phyloP scores from a whole-genome alignment of 2,797 vertebrate genomes.

The Centroberyx gerrardi region DNA sequence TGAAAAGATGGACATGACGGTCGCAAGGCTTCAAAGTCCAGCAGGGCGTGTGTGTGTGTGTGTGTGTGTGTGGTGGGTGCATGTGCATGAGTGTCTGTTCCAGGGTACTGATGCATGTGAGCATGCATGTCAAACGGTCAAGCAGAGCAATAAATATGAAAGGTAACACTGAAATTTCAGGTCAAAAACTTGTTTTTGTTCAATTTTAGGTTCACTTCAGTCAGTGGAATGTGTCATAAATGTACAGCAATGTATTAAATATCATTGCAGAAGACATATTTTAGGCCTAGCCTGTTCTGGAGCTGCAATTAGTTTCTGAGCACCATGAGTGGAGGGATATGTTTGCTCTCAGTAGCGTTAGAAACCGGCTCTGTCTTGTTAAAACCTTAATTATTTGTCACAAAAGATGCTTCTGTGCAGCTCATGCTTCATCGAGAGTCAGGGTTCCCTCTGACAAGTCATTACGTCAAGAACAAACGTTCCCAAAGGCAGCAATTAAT shows the following conservation, averaged over 20 bases:
- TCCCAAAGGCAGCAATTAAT: conserved; percentile 85
- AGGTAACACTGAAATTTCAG: conserved; percentile 67
- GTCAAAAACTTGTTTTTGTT: conserved; percentile 62
- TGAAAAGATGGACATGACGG: conserved; percentile 85
- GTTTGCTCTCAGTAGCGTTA: conserved; percentile 37
- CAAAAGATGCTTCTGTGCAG: conserved; percentile 58
- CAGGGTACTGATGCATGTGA: conserved; percentile 54
- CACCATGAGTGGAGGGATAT: conserved; percentile 26
- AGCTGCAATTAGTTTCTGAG: conserved; percentile 42
- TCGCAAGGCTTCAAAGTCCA: conserved; percentile 79
- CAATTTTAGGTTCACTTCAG: conserved; percentile 30
- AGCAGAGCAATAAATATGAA: conserved; percentile 72
- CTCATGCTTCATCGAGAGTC: conserved; percentile 62
- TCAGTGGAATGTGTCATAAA: conserved; percentile 10
- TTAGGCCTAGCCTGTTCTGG: neutral
- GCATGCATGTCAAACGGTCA: conserved; percentile 73
- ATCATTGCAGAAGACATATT: conserved; percentile 9
- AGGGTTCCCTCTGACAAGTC: conserved; percentile 75
- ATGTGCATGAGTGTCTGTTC: conserved; percentile 22
- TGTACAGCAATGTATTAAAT: neutral
- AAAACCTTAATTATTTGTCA: conserved; percentile 74
- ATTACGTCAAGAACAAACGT: conserved; percentile 83
- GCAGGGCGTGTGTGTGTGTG: conserved; percentile 59
- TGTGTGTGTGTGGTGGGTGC: conserved; percentile 11
- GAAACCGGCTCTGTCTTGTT: conserved; percentile 66